Conservation (phyloP, 2,797 vertebrate genomes). For the Cynodonichthys magdalenae region DNA sequence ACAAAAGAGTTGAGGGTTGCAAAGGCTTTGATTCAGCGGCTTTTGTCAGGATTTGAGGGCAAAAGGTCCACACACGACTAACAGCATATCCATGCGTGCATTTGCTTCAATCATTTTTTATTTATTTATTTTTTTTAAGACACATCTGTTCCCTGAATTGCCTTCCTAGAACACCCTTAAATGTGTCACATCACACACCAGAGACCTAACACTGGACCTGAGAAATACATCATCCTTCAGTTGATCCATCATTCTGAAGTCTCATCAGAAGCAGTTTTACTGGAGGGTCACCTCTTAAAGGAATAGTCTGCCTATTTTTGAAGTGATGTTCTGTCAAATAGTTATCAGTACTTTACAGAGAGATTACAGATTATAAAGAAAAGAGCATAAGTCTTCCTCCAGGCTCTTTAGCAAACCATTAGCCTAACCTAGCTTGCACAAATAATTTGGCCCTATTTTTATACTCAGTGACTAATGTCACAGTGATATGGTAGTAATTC, state of each 20-base stretch:
- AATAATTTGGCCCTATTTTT: too few relatives aligned
- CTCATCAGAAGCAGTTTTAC: not conserved
- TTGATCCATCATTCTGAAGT: not conserved
- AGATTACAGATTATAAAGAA: too few relatives aligned
- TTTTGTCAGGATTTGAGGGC: conserved; percentile 5
- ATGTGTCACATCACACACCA: not conserved
- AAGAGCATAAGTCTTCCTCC: too few relatives aligned
- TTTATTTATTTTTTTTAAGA: too few relatives aligned
- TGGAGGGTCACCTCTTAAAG: not conserved
- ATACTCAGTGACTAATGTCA: too few relatives aligned
- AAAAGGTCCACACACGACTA: not conserved
- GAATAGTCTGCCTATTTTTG: too few relatives aligned
- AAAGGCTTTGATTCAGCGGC: not conserved
- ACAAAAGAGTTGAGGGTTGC: conserved; percentile 18
- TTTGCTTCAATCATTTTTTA: not conserved
- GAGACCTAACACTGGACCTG: not conserved
- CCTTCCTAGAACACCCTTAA: conserved; percentile 3
- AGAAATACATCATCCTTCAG: not conserved
- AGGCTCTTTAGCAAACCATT: too few relatives aligned
- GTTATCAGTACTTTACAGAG: too few relatives aligned
- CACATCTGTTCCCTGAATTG: not conserved
- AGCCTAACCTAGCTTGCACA: too few relatives aligned
- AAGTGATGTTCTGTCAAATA: too few relatives aligned
- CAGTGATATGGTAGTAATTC: too few relatives aligned
- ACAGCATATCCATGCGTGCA: too few relatives aligned